These are phyloP conservation scores for Falcaria lacertinaria DNA, from an alignment of 2,888 invertebrate species.

Conservation along the genomic window DNA sequence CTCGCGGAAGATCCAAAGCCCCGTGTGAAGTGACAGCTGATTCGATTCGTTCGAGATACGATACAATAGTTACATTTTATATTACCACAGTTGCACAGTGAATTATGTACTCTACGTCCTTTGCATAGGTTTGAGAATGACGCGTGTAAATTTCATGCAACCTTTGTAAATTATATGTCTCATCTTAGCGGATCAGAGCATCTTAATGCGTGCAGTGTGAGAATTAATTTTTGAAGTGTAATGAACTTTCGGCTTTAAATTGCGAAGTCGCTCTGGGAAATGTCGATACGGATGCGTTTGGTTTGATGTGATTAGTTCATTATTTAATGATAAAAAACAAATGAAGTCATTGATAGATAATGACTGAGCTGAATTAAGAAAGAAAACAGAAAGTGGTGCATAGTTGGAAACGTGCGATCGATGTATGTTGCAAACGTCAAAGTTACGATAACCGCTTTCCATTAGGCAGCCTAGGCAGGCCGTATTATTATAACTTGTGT, in stretches of 20 bases:
- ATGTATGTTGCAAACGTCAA: too few relatives aligned
- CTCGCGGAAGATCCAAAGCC: slow-evolving; percentile 49
- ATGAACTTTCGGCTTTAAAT: slow-evolving; percentile 56
- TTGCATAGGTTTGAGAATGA: slow-evolving; percentile 20
- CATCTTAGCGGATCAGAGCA: slow-evolving; percentile 56
- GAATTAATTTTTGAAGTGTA: slow-evolving; percentile 67
- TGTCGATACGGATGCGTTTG: slow-evolving; percentile 1
- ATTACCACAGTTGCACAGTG: not conserved
- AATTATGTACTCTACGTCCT: slow-evolving; percentile 18
- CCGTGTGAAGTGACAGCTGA: slow-evolving; percentile 70
- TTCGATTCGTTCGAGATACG: slow-evolving; percentile 53
- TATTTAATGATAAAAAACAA: slow-evolving; percentile 1
- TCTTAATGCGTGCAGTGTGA: slow-evolving; percentile 63
- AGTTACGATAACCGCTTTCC: too few relatives aligned
- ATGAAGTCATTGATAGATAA: too few relatives aligned
- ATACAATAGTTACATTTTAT: slow-evolving; percentile 25
- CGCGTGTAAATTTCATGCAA: slow-evolving; percentile 10
- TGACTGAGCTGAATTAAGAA: too few relatives aligned
- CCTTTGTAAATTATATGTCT: slow-evolving; percentile 42
- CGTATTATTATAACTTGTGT: too few relatives aligned
- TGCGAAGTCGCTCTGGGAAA: slow-evolving; percentile 59
- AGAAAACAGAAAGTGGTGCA: too few relatives aligned
- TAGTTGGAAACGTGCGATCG: too few relatives aligned
- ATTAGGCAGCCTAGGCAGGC: too few relatives aligned
- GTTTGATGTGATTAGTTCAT: slow-evolving; percentile 4